These are phyloP conservation scores for Heliothis subflexa DNA, from an alignment of 1,140 invertebrate species.

Conservation along the genomic window DNA sequence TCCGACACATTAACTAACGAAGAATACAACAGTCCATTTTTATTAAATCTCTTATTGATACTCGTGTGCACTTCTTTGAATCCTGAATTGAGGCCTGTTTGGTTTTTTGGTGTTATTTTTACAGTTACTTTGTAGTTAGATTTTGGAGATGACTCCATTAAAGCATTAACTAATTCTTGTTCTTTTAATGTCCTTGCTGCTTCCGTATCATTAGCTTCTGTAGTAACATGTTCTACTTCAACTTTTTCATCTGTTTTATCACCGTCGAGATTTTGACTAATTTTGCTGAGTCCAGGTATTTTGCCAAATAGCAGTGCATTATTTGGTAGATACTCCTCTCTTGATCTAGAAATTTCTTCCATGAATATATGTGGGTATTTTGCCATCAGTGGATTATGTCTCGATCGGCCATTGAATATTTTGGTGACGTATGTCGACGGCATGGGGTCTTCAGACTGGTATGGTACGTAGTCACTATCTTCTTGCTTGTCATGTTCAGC, in stretches of 20 bases:
- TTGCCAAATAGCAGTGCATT: conserved; percentile 25
- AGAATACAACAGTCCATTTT: conserved; percentile 70
- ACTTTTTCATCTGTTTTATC: neutral
- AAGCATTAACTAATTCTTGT: conserved; percentile 63
- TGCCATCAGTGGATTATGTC: conserved; percentile 66
- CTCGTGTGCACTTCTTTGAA: conserved; percentile 79
- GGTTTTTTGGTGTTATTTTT: conserved; percentile 74
- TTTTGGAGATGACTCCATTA: conserved; percentile 48
- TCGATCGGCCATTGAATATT: conserved; percentile 55
- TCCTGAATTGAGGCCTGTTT: conserved; percentile 57
- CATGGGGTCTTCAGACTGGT: conserved; percentile 47
- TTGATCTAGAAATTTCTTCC: conserved; percentile 61
- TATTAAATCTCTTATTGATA: conserved; percentile 76
- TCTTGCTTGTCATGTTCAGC: conserved; percentile 51
- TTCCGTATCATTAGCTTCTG: neutral
- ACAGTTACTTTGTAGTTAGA: conserved; percentile 71
- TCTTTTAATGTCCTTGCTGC: conserved; percentile 47
- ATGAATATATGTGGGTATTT: conserved; percentile 80
- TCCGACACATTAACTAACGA: conserved; percentile 75
- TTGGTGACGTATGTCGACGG: conserved; percentile 51
- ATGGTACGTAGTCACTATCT: conserved; percentile 52
- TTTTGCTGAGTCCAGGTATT: neutral
- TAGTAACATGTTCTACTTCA: neutral
- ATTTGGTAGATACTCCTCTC: conserved; percentile 52
- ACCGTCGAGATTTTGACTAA: neutral